Evolutionary conservation across 2,113 vertebrate genomes (phyloP).

Genomic region (Myotis brandtii): DNA sequence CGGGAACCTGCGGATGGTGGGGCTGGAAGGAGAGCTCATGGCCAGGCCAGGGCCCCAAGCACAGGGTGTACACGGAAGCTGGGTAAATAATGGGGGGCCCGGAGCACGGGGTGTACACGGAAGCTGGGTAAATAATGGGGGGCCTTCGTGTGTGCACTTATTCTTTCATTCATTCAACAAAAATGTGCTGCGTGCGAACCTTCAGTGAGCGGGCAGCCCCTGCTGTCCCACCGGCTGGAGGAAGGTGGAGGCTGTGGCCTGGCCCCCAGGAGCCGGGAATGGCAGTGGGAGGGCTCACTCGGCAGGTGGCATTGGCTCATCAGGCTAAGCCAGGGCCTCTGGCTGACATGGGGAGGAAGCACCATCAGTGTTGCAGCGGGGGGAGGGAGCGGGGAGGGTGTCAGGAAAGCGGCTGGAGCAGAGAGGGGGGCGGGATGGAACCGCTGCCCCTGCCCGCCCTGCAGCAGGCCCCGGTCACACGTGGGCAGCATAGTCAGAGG

Average conservation of each 20-base stretch:
- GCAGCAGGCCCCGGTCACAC: not conserved
- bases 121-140: no score
- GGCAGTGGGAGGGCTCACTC: no score
- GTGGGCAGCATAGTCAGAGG: not conserved
- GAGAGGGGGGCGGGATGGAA: no score
- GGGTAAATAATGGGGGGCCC: no score
- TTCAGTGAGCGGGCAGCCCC: not conserved
- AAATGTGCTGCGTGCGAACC: not conserved
- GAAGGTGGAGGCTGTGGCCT: not conserved
- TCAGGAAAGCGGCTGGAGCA: not conserved
- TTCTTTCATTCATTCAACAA: not conserved
- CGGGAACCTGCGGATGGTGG: not conserved
- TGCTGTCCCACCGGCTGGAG: not conserved
- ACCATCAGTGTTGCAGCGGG: fast-evolving
- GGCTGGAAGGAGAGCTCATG: not conserved
- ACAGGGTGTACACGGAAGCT: no score
- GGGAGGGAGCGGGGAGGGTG: no score
- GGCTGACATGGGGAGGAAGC: not conserved
- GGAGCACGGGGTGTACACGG: no score
- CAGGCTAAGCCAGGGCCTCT: not conserved
- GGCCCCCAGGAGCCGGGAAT: fast-evolving
- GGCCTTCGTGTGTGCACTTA: not conserved
- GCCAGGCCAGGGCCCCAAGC: no score
- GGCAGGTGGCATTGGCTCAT: not conserved
- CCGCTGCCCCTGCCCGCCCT: fast-evolving